Base-by-base conservation (phyloP, 2,797 vertebrate species). In the Catharus ustulatus region DNA sequence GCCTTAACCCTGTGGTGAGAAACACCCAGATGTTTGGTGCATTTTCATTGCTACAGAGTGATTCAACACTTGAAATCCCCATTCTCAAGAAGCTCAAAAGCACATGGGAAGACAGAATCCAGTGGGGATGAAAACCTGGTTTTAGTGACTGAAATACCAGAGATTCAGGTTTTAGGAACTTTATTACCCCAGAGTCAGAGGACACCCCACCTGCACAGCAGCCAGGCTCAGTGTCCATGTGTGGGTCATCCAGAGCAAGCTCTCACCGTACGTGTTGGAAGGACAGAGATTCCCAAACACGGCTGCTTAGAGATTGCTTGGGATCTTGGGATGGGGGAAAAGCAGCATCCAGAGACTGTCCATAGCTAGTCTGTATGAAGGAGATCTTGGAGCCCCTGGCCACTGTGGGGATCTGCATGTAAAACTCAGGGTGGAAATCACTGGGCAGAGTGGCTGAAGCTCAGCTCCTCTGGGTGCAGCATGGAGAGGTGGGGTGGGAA, bases 1-100 rank as follows among this genome's bases (percentile, higher is more conserved):
- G 90, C 96, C 95, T 93, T 93, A 93, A 92, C 62, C 90, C 84
- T 59, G 68, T 74, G 92, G 77, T 92, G 96, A 84, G 86, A 95
- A 95, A 81, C 83, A 73, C 87, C 68, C 78, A 23, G 68, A 23
- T 21, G 90, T 75, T 74, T 62, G 79, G 89, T 85, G 74, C 49
- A 5, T 91, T 91, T 91, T 75, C 64, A 63, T 92, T 76, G 92
- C 94, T 93, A 7, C 88, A 64, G 78, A 94, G 89, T 71, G 93
- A 96, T 97, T 92, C 93, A 58, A 46, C 72, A 11, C 81, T 78
- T 85, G 63, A 94, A 94, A 87, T 71, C 43, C 90, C 80, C 38
- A 36, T 87, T 84, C 80, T 81, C 57, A 12, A 46, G 89, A 73
- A 80, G 43, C 57, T 86, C 52, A 42, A 54, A 87, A 90, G 72